Conservation (phyloP, 1,140 invertebrate species). For the Penaeus japonicus region DNA sequence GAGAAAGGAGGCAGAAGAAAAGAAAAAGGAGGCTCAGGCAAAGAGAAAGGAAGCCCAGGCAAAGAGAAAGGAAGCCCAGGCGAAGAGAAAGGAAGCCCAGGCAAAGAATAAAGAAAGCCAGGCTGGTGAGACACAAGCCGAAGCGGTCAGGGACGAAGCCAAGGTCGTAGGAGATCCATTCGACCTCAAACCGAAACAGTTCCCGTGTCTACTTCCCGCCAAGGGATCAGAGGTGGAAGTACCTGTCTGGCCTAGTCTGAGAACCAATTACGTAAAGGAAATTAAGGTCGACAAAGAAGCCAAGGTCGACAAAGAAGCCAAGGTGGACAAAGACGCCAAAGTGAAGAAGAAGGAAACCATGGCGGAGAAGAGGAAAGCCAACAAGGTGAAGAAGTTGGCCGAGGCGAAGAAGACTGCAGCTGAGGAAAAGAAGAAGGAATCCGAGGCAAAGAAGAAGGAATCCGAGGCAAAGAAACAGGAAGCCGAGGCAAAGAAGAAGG, state of each 20-base stretch:
- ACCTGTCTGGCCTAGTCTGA: too few species aligned
- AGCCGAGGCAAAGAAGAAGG: too few species aligned
- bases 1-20: not conserved
- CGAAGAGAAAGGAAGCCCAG: not conserved
- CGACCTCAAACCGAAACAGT: too few species aligned
- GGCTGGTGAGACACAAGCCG: not conserved
- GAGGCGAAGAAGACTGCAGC: not conserved
- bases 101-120: not conserved
- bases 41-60: not conserved
- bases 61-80: not conserved
- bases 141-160: not conserved
- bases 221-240: too few species aligned
- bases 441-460: too few species aligned
- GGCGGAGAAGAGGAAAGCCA: too few species aligned
- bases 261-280: too few species aligned
- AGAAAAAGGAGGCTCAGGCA: not conserved
- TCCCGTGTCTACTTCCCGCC: too few species aligned
- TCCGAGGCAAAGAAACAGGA: too few species aligned
- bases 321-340: not conserved
- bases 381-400: not conserved
- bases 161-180: not conserved
- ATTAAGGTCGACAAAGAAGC: too few species aligned
- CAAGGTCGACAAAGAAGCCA: not conserved
- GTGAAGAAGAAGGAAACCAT: not conserved
- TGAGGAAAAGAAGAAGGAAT: too few species aligned